A percentile compares a stretch with the other conserved stretches of the same genome.
Conservation (phyloP, 2,797 vertebrate genomes). For the Mormyrus hasselquistii region DNA sequence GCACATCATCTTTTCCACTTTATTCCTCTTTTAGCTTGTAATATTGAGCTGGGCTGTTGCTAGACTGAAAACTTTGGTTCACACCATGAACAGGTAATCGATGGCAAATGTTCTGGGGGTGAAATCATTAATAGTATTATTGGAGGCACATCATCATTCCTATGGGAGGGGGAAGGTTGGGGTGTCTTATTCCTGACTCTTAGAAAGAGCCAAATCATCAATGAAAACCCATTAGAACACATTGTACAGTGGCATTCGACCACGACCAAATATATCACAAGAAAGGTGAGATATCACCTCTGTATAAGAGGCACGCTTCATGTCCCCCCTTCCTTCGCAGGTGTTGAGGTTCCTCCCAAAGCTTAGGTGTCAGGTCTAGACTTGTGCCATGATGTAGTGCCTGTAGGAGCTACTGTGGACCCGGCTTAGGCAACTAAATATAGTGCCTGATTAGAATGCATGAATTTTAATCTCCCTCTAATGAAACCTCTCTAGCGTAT, state of each 20-base stretch:
- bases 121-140: background rate
- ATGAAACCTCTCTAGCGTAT: constrained; percentile 7
- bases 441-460: constrained; percentile 26
- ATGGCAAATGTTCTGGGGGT: background rate
- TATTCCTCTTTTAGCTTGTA: constrained; percentile 3
- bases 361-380: background rate
- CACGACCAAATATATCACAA: background rate
- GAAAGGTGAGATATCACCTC: constrained; percentile 6
- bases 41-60: background rate
- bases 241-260: background rate
- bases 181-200: background rate
- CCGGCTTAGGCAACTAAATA: constrained; percentile 19
- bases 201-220: constrained; percentile 8
- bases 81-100: background rate
- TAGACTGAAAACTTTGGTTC: background rate
- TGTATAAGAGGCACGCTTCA: background rate
- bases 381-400: constrained; percentile 20
- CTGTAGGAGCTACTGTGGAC: constrained; percentile 13
- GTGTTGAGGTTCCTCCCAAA: constrained; percentile 6
- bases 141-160: background rate
- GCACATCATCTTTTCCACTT: background rate
- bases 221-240: constrained; percentile 15
- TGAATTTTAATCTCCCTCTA: constrained; percentile 25
- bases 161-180: background rate
- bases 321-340: background rate